Base-by-base conservation (phyloP, 2,113 vertebrate species). In the Theropithecus gelada region DNA sequence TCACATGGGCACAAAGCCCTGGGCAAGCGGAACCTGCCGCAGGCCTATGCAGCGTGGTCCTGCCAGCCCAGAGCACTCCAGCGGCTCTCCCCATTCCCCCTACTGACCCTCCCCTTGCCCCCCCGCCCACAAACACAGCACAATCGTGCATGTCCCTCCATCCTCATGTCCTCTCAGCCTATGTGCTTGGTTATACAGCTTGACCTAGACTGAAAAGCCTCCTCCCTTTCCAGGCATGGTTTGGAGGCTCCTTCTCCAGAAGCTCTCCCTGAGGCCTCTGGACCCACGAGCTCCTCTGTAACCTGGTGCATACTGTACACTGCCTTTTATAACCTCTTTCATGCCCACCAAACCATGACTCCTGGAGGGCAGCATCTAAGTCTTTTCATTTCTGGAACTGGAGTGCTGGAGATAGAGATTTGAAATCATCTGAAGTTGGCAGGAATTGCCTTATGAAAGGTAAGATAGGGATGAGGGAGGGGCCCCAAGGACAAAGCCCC, bases 251-350 rank as follows among this genome's bases (percentile, higher is more conserved):
- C 75, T 83, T 90, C 52, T 75, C 30, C 30, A 61, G 43, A 57
- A 78, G 40, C 38, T 45, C 12, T 20, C 59, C 66, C 55, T n/a
- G 23, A 79, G 82, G 75, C 50, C 81, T 45, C 79, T 25, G 2
- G 55, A 50, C 55, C 35, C 35, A 38, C 3, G 25, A 22, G 48
- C 40, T 25, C 27, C 35, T 13, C 38, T 40, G 43, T 11, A 7
- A 23, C 30, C 23, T 6, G 8, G 4, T 6, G 11, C 14, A 70
- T 18, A 8, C 30, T 13, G 10, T 9, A 14, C 22, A 1, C 10
- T 9, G 1, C 43, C 73, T 38, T 68, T 55, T 48, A 16, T 25
- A 48, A 82, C 30, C 38, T 43, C 18, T 27, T n/a, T 64, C 13
- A 45, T 3, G 0, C 43, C 61, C 35, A 66, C n/a, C 88, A 52